Evolutionary conservation across 2,888 invertebrate species (phyloP).

Genomic region (Hyles lineata): DNA sequence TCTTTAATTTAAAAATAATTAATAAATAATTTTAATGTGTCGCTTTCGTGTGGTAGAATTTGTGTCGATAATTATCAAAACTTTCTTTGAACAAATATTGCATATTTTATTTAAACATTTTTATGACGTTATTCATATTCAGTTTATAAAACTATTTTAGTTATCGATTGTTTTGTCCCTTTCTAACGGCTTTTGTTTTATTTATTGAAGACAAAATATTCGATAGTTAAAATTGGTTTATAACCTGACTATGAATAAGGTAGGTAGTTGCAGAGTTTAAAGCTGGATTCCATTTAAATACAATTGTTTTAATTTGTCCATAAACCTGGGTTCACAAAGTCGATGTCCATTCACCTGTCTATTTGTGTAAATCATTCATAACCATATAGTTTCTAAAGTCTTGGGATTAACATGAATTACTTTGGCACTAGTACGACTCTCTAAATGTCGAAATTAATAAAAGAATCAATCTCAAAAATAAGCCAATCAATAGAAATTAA

Average conservation of each 20-base stretch:
- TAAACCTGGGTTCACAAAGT: not conserved
- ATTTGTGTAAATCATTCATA: not conserved
- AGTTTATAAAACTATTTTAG: no score
- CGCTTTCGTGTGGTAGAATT: not conserved
- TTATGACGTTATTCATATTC: not conserved
- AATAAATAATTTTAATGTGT: not conserved
- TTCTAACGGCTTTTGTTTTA: no score
- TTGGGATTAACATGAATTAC: not conserved
- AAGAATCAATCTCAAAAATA: no score
- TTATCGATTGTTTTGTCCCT: no score
- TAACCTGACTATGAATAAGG: no score
- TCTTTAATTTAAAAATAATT: not conserved
- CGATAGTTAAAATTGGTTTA: no score
- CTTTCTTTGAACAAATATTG: not conserved
- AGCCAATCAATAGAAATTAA: no score
- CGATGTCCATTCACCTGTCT: not conserved
- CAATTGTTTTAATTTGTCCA: not conserved
- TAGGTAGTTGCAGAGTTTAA: not conserved
- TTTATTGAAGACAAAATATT: no score
- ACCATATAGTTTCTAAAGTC: not conserved
- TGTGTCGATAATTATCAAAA: not conserved
- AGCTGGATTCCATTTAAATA: not conserved
- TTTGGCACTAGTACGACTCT: not conserved
- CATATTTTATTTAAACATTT: not conserved
- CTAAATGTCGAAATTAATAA: no score